phyloP scores from a whole-genome alignment of 2,888 invertebrate genomes.

The Girardia tigrina region DNA sequence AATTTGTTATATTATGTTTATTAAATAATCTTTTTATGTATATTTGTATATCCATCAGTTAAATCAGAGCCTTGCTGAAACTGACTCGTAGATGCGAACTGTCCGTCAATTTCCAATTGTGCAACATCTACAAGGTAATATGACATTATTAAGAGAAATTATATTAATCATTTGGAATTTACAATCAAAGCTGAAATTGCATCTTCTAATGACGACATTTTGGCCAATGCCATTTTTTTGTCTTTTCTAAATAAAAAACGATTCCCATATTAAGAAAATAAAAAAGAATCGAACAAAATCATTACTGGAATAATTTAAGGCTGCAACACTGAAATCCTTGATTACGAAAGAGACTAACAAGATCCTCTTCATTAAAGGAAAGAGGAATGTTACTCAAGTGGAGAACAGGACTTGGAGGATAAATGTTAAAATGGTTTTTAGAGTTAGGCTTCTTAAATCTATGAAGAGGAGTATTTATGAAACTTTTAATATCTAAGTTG shows the following conservation, averaged over 20 bases:
- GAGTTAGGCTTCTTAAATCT: constrained; percentile 99
- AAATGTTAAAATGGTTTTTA: constrained; percentile 99
- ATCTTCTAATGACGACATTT: constrained; percentile 83
- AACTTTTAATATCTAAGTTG: constrained; percentile 61
- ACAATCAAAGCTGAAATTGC: constrained; percentile 84
- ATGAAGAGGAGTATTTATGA: constrained; percentile 80
- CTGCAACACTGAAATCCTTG: constrained; percentile 73
- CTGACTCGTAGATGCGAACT: not conserved
- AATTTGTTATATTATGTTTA: not conserved
- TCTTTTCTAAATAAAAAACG: constrained; percentile 60
- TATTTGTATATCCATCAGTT: too few relatives aligned
- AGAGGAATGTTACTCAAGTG: constrained; percentile 99
- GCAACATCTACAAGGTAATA: not conserved
- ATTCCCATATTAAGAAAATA: not conserved
- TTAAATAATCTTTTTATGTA: not conserved
- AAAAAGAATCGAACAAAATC: not conserved
- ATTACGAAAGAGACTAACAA: constrained; percentile 75
- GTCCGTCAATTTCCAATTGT: constrained; percentile 10
- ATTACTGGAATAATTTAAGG: constrained; percentile 78
- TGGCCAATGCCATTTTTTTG: constrained; percentile 96
- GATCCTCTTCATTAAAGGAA: constrained; percentile 77
- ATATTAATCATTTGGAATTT: constrained; percentile 45
- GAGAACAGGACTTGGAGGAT: constrained; percentile 91
- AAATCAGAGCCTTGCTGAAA: constrained; percentile 8
- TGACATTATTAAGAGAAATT: not conserved